Base-by-base conservation (phyloP, 2,113 vertebrate genomes). In the Ciconia boyciana region DNA sequence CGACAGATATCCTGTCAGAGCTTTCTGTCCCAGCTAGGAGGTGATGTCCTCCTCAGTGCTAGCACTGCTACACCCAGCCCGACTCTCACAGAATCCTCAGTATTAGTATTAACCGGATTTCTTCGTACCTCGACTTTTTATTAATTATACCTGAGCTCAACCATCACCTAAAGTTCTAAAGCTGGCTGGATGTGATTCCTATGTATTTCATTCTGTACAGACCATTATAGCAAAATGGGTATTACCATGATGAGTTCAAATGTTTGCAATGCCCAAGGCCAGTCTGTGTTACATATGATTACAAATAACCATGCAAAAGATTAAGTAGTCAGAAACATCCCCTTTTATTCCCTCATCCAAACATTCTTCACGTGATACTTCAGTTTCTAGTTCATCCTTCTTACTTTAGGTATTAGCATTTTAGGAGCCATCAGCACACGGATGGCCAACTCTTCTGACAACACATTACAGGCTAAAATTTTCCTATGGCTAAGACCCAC, bases 381-480 rank as follows among this genome's bases (percentile, higher is more conserved):
- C 28, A 25, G 41, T 28, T 82, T 78, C 48, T 41, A 66, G 17
- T 15, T 78, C 58, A 87, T 28, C 24, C 75, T 51, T 48, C 69
- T 60, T 28, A 13, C 26, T 46, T 55, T 3, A 55, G 51, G 10
- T 6, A 19, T 4, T 11, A 32, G 51, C 26, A 39, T 46, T 77
- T 69, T 3, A 61, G 68, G 71, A 80, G 7, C 70, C 52, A 41
- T 12, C 66, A 79, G 66, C 57, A 85, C 57, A 32, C 5, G 21
- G 43, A 8, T 8, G 24, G 39, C 3, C 89, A 85, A 0, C 61
- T n/a, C 61, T 51, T 29, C 48, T 28, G 29, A 46, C 39, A 22
- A 15, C 49, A n/a, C 17, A 4, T 9, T 1, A 10, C 0, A 48
- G 25, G 49, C 16, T 61, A 12, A 32, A 54, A 19, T 3, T 11